Evolutionary conservation across 1,140 invertebrate species (phyloP).

Genomic region (Leptinotarsa lineolata): DNA sequence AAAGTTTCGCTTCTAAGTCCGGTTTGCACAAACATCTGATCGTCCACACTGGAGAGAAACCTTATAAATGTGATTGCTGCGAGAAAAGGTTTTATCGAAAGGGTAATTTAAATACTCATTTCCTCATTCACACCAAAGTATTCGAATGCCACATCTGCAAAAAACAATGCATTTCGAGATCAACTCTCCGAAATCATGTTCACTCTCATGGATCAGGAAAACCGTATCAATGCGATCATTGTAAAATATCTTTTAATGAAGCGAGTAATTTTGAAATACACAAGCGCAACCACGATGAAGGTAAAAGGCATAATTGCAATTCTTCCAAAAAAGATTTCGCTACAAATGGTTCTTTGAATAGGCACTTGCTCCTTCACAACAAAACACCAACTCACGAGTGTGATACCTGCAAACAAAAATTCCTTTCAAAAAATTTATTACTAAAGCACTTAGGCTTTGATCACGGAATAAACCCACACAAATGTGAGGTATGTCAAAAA

Average conservation of each 20-base stretch:
- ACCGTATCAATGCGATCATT: not conserved
- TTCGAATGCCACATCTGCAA: conserved; percentile 54
- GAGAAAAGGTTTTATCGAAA: conserved; percentile 60
- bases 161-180: conserved; percentile 52
- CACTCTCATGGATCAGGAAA: not conserved
- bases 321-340: too few relatives aligned
- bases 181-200: not conserved
- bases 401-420: too few relatives aligned
- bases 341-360: too few relatives aligned
- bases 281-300: too few relatives aligned
- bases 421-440: too few relatives aligned
- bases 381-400: too few relatives aligned
- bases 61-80: conserved; percentile 61
- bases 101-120: conserved; percentile 55
- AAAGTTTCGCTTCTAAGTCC: not conserved
- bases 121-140: conserved; percentile 43
- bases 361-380: too few relatives aligned
- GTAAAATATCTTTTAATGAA: not conserved
- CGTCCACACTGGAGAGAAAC: conserved; percentile 59
- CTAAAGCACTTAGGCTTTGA: too few relatives aligned
- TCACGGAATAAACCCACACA: too few relatives aligned
- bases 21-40: conserved; percentile 54
- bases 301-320: too few relatives aligned
- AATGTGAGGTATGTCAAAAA: too few relatives aligned
- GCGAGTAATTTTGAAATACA: not conserved